Percentiles rank a stretch among this genome's conserved stretches.
Evolutionary conservation across 2,888 invertebrate genomes (phyloP).

Genomic region (Seladonia tumulorum): DNA sequence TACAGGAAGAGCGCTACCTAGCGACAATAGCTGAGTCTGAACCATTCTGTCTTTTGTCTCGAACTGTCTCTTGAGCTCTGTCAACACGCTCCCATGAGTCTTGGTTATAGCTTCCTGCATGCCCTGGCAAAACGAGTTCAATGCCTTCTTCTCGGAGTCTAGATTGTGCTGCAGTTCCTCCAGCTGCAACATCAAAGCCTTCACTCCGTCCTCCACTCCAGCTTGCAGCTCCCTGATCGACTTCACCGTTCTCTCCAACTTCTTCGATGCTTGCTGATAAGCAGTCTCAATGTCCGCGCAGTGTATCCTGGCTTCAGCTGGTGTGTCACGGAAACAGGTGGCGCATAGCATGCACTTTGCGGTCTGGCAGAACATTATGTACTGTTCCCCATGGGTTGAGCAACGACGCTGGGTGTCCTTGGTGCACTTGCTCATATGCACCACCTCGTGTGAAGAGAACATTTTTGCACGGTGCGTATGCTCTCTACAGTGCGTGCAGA

Average conservation of each 20-base stretch:
- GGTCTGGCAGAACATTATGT: slow-evolving; percentile 90
- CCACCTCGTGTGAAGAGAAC: slow-evolving; percentile 90
- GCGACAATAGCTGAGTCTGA: slow-evolving; percentile 85
- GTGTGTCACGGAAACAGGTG: slow-evolving; percentile 90
- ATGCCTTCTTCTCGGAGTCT: slow-evolving; percentile 88
- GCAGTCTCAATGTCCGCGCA: slow-evolving; percentile 91
- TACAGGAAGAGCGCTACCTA: slow-evolving; percentile 88
- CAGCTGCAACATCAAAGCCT: slow-evolving; percentile 88
- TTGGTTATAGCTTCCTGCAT: slow-evolving; percentile 89
- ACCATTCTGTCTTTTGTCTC: slow-evolving; percentile 86
- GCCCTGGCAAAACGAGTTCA: slow-evolving; percentile 88
- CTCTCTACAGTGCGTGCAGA: slow-evolving; percentile 89
- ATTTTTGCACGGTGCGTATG: slow-evolving; percentile 91
- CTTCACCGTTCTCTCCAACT: slow-evolving; percentile 87
- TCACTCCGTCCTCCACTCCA: slow-evolving; percentile 88
- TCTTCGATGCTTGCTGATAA: slow-evolving; percentile 89
- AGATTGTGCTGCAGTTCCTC: slow-evolving; percentile 88
- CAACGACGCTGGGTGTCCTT: slow-evolving; percentile 90
- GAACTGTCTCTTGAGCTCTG: slow-evolving; percentile 88
- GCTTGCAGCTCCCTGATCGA: slow-evolving; percentile 87
- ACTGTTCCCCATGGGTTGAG: slow-evolving; percentile 89
- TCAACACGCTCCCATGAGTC: slow-evolving; percentile 88
- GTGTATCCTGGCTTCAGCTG: slow-evolving; percentile 88
- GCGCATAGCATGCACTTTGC: slow-evolving; percentile 90
- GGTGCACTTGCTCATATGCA: slow-evolving; percentile 89